These are phyloP conservation scores for Paramisgurnus dabryanus DNA, from an alignment of 2,113 vertebrate species.

Conservation along the genomic window DNA sequence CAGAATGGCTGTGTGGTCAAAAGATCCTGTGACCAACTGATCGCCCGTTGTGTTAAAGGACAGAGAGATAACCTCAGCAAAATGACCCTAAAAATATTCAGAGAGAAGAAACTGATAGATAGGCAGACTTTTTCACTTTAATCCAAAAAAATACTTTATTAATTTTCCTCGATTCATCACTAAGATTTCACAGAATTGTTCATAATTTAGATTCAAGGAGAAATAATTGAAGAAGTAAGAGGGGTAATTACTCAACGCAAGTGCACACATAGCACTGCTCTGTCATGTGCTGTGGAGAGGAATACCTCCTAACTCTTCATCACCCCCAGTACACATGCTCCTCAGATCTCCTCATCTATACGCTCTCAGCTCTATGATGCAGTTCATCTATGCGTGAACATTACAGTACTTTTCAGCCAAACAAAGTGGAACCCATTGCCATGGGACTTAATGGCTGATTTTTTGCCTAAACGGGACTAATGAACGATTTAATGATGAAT, in stretches of 20 bases:
- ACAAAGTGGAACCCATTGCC: neutral
- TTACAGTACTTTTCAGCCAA: neutral
- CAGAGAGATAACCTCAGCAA: conserved; percentile 87
- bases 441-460: conserved; percentile 34
- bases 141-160: conserved; percentile 14
- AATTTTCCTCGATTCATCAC: conserved; percentile 16
- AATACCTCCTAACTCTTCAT: neutral
- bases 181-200: conserved; percentile 9
- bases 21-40: conserved; percentile 89
- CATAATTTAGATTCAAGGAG: conserved; percentile 42
- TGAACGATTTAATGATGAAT: conserved; percentile 35
- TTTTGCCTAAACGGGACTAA: neutral
- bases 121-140: conserved; percentile 13
- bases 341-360: neutral
- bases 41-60: conserved; percentile 87
- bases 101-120: neutral
- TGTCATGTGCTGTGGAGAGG: conserved; percentile 9
- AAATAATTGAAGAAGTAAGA: conserved; percentile 34
- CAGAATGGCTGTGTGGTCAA: conserved; percentile 86
- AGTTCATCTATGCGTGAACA: neutral
- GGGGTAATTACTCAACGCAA: neutral
- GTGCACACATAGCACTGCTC: neutral
- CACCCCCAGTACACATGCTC: neutral
- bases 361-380: neutral
- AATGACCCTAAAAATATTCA: conserved; percentile 81